Base-by-base conservation (phyloP, 2,888 invertebrate genomes). In the Gasteruption jaculator region DNA sequence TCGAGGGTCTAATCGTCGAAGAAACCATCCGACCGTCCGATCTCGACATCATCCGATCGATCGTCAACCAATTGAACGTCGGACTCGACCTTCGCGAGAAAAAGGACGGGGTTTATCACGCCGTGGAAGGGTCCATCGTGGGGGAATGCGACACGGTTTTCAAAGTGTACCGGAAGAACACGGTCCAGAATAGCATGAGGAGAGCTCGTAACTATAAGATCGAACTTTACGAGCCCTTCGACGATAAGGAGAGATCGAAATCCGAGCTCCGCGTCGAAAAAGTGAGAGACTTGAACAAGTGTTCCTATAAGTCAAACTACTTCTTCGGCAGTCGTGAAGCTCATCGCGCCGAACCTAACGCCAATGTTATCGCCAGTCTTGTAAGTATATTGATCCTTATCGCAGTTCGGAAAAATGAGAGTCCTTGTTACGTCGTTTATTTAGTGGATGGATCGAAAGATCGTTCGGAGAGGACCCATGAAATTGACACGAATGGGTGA, bases 131-230 rank as follows among this genome's bases (percentile, higher is more conserved):
- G 29, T 60, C 56, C 25, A 47, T 54, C 1, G 56, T 54, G 18
- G 60, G 61, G 0, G 47, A 59, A 30, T 61, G 61, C 39, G 46
- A 40, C 12, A 53, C 56, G 7, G 43, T 45, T 3, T 58, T 51
- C 26, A 43, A 43, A 7, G 31, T 61, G 10, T 41, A 48, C 3
- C 46, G 43, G 2, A 42, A 33, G 6, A 8, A n/a, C 1, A n/a
- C n/a, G n/a, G 4, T 41, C 1, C 31, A 10, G 3, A 27, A 20
- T 5, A n/a, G 11, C 1, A 5, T 35, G 5, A 16, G 22, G 10
- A 8, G 3, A 3, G 27, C 25, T 5, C 42, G 43, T 1, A 15
- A 3, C 5, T 52, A 45, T 19, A 15, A 14, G 1, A 14, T 52
- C 11, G 32, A 24, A 11, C 43, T 49, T n/a, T n/a, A n/a, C 4